Percentiles rank a stretch among this genome's conserved stretches.
Evolutionary conservation across 2,888 invertebrate genomes (phyloP).

Genomic region (Amphipoea oculea): DNA sequence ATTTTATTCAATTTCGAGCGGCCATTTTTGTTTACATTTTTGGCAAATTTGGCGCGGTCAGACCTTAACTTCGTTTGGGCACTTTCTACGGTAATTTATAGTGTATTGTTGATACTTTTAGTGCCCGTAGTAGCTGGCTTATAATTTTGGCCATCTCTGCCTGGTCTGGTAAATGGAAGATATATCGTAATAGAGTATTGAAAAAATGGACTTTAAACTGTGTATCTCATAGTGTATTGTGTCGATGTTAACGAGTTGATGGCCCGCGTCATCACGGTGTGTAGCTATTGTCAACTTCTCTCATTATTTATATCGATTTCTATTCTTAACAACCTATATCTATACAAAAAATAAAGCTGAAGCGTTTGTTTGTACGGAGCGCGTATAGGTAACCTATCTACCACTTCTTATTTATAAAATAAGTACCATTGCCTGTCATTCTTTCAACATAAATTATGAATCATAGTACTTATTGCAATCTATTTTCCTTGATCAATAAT

Average conservation of each 20-base stretch:
- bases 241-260: background rate
- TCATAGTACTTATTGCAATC: background rate
- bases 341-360: no score
- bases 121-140: background rate
- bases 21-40: no score
- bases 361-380: background rate
- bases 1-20: no score
- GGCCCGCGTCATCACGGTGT: background rate
- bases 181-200: background rate
- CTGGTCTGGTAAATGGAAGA: background rate
- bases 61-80: background rate
- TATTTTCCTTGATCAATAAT: background rate
- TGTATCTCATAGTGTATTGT: background rate
- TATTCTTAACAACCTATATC: background rate
- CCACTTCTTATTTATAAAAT: no score
- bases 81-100: background rate
- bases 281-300: background rate
- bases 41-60: no score
- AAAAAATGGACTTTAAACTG: background rate
- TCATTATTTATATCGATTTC: background rate
- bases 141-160: background rate
- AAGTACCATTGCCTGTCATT: background rate
- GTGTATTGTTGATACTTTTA: background rate
- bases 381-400: background rate
- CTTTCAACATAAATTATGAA: background rate